A percentile compares a stretch with the other conserved stretches of the same genome.
Evolutionary conservation across 2,797 vertebrate genomes (phyloP).

Genomic region (Ara ararauna): DNA sequence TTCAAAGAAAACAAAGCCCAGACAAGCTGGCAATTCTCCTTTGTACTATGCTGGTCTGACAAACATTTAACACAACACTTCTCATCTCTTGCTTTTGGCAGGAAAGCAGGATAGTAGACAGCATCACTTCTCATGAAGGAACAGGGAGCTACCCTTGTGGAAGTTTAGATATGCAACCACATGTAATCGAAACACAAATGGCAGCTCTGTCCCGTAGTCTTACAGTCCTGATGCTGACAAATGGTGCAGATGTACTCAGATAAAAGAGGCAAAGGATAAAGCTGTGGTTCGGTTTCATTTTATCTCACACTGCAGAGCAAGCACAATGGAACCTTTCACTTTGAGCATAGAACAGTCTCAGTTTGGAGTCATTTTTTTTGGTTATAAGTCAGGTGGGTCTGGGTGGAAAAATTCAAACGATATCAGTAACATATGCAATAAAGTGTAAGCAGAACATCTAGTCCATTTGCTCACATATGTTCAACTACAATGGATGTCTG

Average conservation of each 20-base stretch:
- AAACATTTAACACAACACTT: neutral
- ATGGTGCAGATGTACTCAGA: neutral
- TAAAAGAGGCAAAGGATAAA: neutral
- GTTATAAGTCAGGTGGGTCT: neutral
- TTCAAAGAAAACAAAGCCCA: neutral
- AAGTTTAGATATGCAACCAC: neutral
- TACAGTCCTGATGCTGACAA: neutral
- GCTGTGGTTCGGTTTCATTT: neutral
- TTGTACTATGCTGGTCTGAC: neutral
- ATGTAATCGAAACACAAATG: neutral
- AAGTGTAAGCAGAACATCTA: neutral
- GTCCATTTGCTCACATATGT: neutral
- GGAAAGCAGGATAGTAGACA: neutral
- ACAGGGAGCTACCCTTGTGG: neutral
- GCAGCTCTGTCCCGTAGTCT: neutral
- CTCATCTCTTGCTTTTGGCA: neutral
- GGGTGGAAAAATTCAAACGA: neutral
- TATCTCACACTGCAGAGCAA: neutral
- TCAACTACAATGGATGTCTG: fast-evolving
- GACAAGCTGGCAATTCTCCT: neutral
- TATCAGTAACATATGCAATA: neutral
- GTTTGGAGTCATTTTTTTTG: neutral
- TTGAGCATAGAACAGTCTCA: neutral
- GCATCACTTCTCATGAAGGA: neutral
- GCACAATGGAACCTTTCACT: neutral